A percentile compares a stretch with the other conserved stretches of the same genome.
Conservation (phyloP, 2,797 vertebrate species). For the Euthynnus affinis region DNA sequence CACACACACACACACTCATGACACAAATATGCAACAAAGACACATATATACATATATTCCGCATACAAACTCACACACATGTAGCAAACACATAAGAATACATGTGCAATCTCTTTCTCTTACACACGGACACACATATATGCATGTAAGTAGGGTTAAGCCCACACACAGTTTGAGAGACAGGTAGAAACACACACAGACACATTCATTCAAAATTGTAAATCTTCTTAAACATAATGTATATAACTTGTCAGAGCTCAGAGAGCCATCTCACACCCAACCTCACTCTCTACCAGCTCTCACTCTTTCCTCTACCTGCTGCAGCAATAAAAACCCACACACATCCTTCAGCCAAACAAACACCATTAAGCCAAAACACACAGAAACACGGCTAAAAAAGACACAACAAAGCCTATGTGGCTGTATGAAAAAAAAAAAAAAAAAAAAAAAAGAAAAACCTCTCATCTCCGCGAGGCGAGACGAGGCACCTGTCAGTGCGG, state of each 20-base stretch:
- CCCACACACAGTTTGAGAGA: conserved; percentile 23
- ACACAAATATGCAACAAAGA: conserved; percentile 23
- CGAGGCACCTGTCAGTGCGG: conserved; percentile 78
- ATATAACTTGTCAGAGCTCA: conserved; percentile 34
- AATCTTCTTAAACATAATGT: conserved; percentile 36
- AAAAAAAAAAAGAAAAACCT: conserved; percentile 25
- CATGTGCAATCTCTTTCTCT: conserved; percentile 21
- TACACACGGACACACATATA: not conserved
- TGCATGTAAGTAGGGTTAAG: not conserved
- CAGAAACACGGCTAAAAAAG: conserved; percentile 50
- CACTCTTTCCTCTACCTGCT: conserved; percentile 39
- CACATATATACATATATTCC: conserved; percentile 12
- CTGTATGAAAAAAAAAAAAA: conserved; percentile 34
- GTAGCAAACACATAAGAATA: conserved; percentile 28
- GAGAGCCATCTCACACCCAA: conserved; percentile 21
- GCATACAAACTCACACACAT: not conserved
- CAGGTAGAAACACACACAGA: conserved; percentile 16
- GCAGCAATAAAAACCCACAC: conserved; percentile 37
- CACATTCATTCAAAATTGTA: conserved; percentile 22
- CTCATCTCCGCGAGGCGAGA: conserved; percentile 59
- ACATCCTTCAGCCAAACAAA: conserved; percentile 54
- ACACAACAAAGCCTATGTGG: conserved; percentile 66
- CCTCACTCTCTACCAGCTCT: not conserved
- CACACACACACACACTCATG: conserved; percentile 21
- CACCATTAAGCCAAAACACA: conserved; percentile 59